Conservation (phyloP, 2,797 vertebrate species). For the Protonibea diacanthus region DNA sequence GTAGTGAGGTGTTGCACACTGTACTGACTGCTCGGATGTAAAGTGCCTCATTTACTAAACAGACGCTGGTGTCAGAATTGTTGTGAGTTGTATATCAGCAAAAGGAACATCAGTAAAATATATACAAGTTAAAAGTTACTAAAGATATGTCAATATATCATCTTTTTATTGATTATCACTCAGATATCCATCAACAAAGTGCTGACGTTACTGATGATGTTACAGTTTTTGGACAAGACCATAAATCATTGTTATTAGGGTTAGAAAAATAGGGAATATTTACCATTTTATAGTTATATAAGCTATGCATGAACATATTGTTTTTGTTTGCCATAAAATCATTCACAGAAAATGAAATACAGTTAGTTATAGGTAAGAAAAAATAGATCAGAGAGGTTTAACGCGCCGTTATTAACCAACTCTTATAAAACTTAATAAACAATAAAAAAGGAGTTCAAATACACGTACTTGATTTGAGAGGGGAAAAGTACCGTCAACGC, state of each 20-base stretch:
- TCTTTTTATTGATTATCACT: not conserved
- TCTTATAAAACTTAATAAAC: not conserved
- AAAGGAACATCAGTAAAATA: not conserved
- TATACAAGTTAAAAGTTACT: too few relatives aligned
- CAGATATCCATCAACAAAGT: not conserved
- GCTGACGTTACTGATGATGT: too few relatives aligned
- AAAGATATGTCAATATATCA: not conserved
- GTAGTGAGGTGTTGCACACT: not conserved
- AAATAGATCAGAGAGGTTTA: not conserved
- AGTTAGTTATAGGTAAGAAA: too few relatives aligned
- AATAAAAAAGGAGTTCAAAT: not conserved
- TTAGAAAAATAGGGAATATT: not conserved
- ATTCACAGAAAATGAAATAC: not conserved
- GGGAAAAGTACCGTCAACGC: not conserved
- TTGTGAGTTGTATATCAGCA: not conserved
- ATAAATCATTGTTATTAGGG: not conserved
- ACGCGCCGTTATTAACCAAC: not conserved
- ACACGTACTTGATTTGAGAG: not conserved
- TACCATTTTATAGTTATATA: not conserved
- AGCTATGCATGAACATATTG: not conserved
- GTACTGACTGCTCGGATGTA: slow-evolving; percentile 6
- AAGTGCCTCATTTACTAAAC: slow-evolving; percentile 5
- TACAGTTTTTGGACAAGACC: not conserved
- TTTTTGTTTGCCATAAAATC: not conserved
- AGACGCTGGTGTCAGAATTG: not conserved